Evolutionary conservation across 2,888 invertebrate genomes (phyloP), one percentile per base, ranked within the genome.

Genomic region (Lottia gigantea): DNA sequence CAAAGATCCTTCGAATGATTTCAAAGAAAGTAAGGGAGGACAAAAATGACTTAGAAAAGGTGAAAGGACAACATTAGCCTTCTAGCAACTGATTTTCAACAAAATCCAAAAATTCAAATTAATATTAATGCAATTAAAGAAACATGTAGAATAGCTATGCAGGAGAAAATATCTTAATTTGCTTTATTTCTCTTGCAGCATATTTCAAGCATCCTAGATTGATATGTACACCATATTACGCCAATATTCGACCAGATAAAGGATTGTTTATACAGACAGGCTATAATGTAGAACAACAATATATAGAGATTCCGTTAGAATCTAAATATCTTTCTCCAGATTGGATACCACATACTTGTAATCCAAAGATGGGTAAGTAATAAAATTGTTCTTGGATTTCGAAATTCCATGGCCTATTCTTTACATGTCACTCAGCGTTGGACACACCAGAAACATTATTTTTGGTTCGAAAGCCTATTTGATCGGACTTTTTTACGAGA

Each of bases 171-270:
- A 15, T 46, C 4, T 31, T 62, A 68, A 62, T 26, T 67, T 16
- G 26, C 63, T 64, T 23, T 63, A 16, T 66, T 67, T 62, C 61
- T 66, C 26, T 76, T 80, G 72, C 79, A 85, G 85, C 83, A 7
- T 85, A 85, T 73, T 85, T 85, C 78, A 84, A 85, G 69, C 85
- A 85, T 73, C 85, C 85, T 0, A 75, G 79, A 55, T 74, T 84
- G 49, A 80, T 85, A 66, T 85, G 85, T 73, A 83, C 78, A 73
- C 85, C 85, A 1, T 75, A 78, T 67, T 76, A 78, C 12, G 67
- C 76, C 8, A 78, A 80, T 55, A 81, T 78, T 23, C 78, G 76
- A 46, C 74, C 81, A 26, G 83, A 82, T 4, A 80, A 80, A 65
- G 85, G 84, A 4, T 77, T 85, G 14, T 84, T 81, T 71, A 82